These are phyloP conservation scores for Elysia chlorotica DNA, from an alignment of 1,140 invertebrate species.

Conservation along the genomic window DNA sequence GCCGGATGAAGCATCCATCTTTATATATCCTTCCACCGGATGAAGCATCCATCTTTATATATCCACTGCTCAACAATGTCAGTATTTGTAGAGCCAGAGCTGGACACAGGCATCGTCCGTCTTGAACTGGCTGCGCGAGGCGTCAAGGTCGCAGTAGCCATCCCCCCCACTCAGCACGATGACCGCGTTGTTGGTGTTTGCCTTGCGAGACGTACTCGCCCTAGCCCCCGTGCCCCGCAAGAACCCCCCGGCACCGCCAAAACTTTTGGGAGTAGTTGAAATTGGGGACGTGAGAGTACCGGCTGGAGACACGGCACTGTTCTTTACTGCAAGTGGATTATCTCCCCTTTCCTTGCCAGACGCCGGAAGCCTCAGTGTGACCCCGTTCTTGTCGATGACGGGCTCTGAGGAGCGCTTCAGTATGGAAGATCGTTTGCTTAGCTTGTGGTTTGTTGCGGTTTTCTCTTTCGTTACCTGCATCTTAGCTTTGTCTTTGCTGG, in stretches of 20 bases:
- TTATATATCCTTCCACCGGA: no score
- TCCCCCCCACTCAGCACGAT: constrained; percentile 54
- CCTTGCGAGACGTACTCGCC: neutral
- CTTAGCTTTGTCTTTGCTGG: neutral
- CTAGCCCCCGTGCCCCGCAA: neutral
- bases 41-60: no score
- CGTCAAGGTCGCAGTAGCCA: constrained; percentile 50
- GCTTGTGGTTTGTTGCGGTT: no score
- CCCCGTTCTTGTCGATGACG: neutral
- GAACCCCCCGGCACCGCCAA: neutral
- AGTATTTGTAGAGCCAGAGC: constrained; percentile 54
- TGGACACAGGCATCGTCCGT: constrained; percentile 44
- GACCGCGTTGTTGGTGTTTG: constrained; percentile 40
- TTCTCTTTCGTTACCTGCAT: neutral
- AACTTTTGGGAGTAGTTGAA: no score
- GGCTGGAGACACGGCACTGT: neutral
- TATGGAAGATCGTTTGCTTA: neutral
- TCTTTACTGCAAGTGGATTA: neutral
- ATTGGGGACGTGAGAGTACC: neutral
- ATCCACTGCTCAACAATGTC: no score
- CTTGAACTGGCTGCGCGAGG: constrained; percentile 12
- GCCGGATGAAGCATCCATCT: no score
- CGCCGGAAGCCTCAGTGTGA: neutral
- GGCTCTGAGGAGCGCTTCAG: no score
- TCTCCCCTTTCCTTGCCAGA: neutral